These are phyloP conservation scores for Empis stercorea DNA, from an alignment of 2,888 invertebrate genomes.

Conservation along the genomic window DNA sequence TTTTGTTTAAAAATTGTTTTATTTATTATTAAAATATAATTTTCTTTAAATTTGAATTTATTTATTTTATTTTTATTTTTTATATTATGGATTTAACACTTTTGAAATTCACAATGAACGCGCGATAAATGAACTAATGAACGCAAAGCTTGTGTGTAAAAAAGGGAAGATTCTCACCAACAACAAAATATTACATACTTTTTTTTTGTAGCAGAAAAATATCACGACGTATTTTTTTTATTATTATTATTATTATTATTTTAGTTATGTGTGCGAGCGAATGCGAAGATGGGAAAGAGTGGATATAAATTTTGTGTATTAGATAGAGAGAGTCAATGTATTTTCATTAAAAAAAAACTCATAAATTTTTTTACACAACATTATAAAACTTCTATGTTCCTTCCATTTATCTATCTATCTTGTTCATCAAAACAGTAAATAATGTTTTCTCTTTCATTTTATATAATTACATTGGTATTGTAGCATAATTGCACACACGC, in stretches of 20 bases:
- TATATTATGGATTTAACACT: background rate
- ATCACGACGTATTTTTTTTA: slow-evolving; percentile 1
- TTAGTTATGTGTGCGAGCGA: background rate
- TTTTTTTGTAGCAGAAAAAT: background rate
- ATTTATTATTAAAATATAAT: too few species aligned
- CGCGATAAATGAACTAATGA: background rate
- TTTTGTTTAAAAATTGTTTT: background rate
- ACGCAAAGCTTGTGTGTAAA: slow-evolving; percentile 1
- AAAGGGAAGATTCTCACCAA: background rate
- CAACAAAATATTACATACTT: background rate
- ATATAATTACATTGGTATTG: too few species aligned
- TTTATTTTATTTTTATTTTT: background rate
- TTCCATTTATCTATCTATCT: too few species aligned
- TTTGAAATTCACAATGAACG: slow-evolving; percentile 1
- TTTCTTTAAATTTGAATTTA: background rate
- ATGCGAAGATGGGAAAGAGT: background rate
- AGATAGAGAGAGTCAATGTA: too few species aligned
- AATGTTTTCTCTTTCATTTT: too few species aligned
- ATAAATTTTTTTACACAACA: too few species aligned
- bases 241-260: background rate
- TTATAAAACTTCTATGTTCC: too few species aligned
- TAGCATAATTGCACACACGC: too few species aligned
- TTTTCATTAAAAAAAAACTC: too few species aligned
- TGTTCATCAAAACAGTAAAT: too few species aligned
- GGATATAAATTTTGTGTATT: background rate